phyloP scores from a whole-genome alignment of 2,888 invertebrate species.

The Eupithecia exiguata region DNA sequence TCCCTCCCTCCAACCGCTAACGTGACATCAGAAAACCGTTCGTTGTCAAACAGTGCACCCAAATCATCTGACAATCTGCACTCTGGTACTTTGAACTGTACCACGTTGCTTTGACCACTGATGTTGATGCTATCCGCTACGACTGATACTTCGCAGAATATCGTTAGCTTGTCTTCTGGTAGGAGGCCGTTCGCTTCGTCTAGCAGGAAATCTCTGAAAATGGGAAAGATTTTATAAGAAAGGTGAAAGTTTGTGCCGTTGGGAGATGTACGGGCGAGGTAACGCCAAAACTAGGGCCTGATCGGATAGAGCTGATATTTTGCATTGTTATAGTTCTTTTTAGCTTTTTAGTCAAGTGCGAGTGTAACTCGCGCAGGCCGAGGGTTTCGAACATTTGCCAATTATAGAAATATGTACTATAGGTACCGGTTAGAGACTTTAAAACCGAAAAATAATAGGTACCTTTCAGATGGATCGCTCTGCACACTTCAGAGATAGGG shows the following conservation, averaged over 20 bases:
- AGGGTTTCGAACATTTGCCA: too few relatives aligned
- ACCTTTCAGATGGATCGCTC: too few relatives aligned
- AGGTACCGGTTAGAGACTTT: too few relatives aligned
- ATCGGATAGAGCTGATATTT: not conserved
- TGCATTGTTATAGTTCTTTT: not conserved
- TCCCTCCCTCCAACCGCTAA: conserved; percentile 95
- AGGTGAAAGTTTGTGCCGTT: not conserved
- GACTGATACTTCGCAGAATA: conserved; percentile 98
- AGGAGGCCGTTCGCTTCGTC: conserved; percentile 99
- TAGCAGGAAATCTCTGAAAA: conserved; percentile 95
- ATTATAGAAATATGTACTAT: too few relatives aligned
- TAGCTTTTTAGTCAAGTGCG: too few relatives aligned
- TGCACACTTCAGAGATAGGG: too few relatives aligned
- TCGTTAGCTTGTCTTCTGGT: conserved; percentile 99
- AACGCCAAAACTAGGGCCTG: not conserved
- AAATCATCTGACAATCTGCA: conserved; percentile 97
- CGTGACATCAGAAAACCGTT: conserved; percentile 98
- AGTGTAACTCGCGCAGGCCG: too few relatives aligned
- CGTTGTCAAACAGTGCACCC: conserved; percentile 97
- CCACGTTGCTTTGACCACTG: conserved; percentile 98
- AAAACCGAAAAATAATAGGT: too few relatives aligned
- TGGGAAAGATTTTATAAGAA: conserved; percentile 30
- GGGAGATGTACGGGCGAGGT: not conserved
- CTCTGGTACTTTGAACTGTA: conserved; percentile 98
- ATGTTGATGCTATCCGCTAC: conserved; percentile 99